Evolutionary conservation across 2,113 vertebrate genomes (phyloP).

Genomic region (Benitochromis conjunctus): DNA sequence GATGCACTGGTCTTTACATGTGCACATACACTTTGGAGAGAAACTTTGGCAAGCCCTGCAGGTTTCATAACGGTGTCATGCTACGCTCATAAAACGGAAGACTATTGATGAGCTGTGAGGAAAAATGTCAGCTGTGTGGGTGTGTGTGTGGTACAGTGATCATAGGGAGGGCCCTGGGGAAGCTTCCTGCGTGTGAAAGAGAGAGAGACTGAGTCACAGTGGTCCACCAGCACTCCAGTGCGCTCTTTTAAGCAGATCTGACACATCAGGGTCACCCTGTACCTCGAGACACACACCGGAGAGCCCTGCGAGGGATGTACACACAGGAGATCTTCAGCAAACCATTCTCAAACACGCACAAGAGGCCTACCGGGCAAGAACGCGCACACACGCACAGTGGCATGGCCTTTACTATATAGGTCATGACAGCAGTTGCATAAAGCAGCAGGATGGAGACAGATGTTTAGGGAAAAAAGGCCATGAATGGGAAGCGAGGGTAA

Average conservation of each 20-base stretch:
- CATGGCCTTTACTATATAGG: conserved; percentile 58
- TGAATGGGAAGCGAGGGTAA: neutral
- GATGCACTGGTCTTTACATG: neutral
- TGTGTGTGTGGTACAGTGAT: conserved; percentile 22
- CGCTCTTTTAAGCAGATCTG: conserved; percentile 56
- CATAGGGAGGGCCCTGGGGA: conserved; percentile 17
- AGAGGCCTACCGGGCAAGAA: neutral
- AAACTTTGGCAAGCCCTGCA: conserved; percentile 1
- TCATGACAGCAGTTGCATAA: conserved; percentile 38
- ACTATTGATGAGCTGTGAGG: conserved; percentile 39
- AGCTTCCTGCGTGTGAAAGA: neutral
- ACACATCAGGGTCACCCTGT: conserved; percentile 67
- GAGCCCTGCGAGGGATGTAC: conserved; percentile 23
- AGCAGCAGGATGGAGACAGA: neutral
- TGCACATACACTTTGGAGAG: neutral
- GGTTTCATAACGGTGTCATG: conserved; percentile 13
- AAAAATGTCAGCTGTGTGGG: conserved; percentile 40
- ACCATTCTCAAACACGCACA: conserved; percentile 12
- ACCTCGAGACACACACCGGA: conserved; percentile 59
- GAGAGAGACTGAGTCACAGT: conserved; percentile 33
- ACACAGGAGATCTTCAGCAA: conserved; percentile 41
- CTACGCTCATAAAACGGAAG: conserved; percentile 3
- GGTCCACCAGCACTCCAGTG: conserved; percentile 45
- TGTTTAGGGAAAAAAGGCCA: accelerated
- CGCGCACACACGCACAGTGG: neutral